Evolutionary conservation across 2,797 vertebrate species (phyloP).

Genomic region (Schizopygopsis pylzovi): DNA sequence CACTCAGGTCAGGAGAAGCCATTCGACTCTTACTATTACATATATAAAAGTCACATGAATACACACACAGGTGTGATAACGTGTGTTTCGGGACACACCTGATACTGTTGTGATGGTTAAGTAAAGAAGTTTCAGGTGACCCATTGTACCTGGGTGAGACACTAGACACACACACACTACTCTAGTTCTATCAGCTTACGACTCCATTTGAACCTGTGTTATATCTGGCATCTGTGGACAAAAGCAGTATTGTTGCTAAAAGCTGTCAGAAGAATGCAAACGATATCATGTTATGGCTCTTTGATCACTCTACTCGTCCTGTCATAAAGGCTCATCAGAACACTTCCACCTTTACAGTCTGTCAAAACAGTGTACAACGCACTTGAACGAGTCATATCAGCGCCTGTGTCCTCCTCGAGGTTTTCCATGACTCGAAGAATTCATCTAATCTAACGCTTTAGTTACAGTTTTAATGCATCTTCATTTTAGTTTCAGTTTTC

Average conservation of each 20-base stretch:
- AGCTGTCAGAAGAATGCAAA: constrained; percentile 32
- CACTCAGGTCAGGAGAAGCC: constrained; percentile 21
- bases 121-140: constrained; percentile 42
- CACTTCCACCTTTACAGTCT: not conserved
- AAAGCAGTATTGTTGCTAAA: constrained; percentile 38
- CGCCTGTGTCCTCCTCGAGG: not conserved
- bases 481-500: not conserved
- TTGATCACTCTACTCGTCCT: constrained; percentile 24
- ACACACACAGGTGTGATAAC: constrained; percentile 35
- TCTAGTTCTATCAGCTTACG: constrained; percentile 28
- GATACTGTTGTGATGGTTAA: constrained; percentile 44
- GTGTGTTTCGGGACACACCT: constrained; percentile 31
- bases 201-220: constrained; percentile 32
- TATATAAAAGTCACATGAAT: not conserved
- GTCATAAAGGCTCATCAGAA: constrained; percentile 27
- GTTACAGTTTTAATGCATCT: not conserved
- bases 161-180: constrained; percentile 35
- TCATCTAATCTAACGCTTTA: not conserved
- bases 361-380: constrained; percentile 5
- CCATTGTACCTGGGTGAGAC: constrained; percentile 29
- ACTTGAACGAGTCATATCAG: not conserved
- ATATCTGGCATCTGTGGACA: constrained; percentile 20
- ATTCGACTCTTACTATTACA: not conserved
- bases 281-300: constrained; percentile 25
- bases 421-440: not conserved